Evolutionary conservation across 2,113 vertebrate genomes (phyloP).

Genomic region (Aix galericulata): DNA sequence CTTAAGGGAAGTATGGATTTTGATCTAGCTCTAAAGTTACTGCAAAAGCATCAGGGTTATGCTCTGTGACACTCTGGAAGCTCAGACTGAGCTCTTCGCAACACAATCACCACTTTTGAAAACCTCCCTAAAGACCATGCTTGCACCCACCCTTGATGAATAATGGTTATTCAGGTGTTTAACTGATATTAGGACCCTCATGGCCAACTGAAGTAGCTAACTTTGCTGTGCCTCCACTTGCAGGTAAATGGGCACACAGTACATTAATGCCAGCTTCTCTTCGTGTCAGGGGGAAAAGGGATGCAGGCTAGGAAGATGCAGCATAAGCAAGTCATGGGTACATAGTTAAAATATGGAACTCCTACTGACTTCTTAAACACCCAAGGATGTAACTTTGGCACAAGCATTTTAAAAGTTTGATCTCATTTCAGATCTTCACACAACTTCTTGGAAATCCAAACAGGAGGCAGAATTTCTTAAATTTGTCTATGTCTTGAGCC

Average conservation of each 20-base stretch:
- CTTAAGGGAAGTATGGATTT: not conserved
- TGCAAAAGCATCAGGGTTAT: not conserved
- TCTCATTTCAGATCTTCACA: not conserved
- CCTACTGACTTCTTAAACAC: not conserved
- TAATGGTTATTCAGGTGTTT: not conserved
- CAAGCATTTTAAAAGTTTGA: not conserved
- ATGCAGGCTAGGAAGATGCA: not conserved
- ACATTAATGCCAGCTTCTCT: rapidly evolving
- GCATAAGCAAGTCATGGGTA: not conserved
- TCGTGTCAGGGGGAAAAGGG: not conserved
- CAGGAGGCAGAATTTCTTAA: not conserved
- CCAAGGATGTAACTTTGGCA: not conserved
- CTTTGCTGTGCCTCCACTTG: not conserved
- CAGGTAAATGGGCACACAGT: not conserved
- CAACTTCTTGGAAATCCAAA: not conserved
- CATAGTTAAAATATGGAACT: not conserved
- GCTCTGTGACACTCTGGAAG: not conserved
- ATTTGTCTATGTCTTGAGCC: not conserved
- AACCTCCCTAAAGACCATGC: not conserved
- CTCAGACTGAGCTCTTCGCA: not conserved
- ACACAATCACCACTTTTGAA: not conserved
- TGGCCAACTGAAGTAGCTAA: not conserved
- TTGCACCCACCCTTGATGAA: rapidly evolving
- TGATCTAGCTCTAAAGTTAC: not conserved
- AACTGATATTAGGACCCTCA: not conserved